phyloP scores from a whole-genome alignment of 1,140 invertebrate species.

The Ptiloglossa arizonensis region DNA sequence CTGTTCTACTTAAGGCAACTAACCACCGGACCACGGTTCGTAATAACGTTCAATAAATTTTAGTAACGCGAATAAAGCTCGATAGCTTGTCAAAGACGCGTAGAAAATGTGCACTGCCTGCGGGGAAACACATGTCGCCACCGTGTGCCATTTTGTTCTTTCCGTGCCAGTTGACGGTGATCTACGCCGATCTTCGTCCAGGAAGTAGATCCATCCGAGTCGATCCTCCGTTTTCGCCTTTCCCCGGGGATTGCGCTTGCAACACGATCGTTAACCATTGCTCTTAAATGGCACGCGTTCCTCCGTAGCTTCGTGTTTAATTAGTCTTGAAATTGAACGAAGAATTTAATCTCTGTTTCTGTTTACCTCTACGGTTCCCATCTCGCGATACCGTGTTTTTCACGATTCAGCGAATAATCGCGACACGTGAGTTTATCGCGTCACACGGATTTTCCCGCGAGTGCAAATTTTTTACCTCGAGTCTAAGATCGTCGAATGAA shows the following conservation, averaged over 20 bases:
- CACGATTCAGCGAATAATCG: not conserved
- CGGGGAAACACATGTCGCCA: conserved; percentile 23
- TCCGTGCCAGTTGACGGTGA: conserved; percentile 28
- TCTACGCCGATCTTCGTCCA: conserved; percentile 60
- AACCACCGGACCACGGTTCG: too few relatives aligned
- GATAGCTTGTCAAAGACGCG: not conserved
- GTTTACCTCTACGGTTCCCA: not conserved
- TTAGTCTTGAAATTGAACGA: not conserved
- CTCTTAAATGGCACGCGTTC: conserved; percentile 17
- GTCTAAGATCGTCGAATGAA: too few relatives aligned
- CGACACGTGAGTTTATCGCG: too few relatives aligned
- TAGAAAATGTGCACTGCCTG: conserved; percentile 19
- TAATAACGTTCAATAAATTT: too few relatives aligned
- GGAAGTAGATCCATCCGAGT: conserved; percentile 42
- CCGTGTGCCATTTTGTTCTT: conserved; percentile 21
- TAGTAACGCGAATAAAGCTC: not conserved
- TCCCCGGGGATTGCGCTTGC: conserved; percentile 39
- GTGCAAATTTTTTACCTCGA: too few relatives aligned
- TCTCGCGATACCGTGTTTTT: not conserved
- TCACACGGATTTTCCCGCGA: too few relatives aligned
- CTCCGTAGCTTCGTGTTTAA: conserved; percentile 2
- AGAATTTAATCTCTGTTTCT: not conserved
- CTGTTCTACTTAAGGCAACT: too few relatives aligned
- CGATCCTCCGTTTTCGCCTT: conserved; percentile 45
- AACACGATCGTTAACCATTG: conserved; percentile 52